Base-by-base conservation (phyloP, 1,140 invertebrate genomes). In the Zaprionus lachaisei region DNA sequence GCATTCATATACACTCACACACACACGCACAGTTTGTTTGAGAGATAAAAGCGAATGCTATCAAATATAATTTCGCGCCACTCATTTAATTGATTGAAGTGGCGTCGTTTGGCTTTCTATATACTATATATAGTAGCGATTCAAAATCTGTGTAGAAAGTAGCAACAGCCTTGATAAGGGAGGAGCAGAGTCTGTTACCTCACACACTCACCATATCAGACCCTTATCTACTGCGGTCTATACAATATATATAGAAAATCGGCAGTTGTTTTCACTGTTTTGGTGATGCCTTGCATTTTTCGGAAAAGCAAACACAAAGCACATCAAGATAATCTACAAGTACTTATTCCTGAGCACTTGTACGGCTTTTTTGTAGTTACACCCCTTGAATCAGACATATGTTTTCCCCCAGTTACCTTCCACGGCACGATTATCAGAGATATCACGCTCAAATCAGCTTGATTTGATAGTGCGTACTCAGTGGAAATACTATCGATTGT, bases 61-160 rank as follows among this genome's bases (percentile, higher is more conserved):
- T 70, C 58, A 69, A 44, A 67, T 56, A 41, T 55, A 56, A 62
- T 74, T 70, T 74, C 9, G 66, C 72, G 72, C 51, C 51, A 70
- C 69, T 74, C 60, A 37, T 62, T 61, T 74, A 51, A 74, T 69
- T 74, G 31, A 24, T 41, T 49, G n/a, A 31, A 41, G 41, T 20
- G 31, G 17, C 34, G 31, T 44, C 24, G 15, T 41, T 64, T 34
- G 4, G 58, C 4, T 47, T 47, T 47, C 47, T 20, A 22, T 49
- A 49, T 49, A 51, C 20, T 24, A 22, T 51, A 24, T 22, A 24
- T 22, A 41, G 15, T 41, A 17, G n/a, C 41, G 11, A 9, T 17
- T 47, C 7, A 9, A 47, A 47, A 47, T 47, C 41, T 7, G 41
- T 17, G 6, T 47, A 47, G 41, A 17, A n/a, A 47, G 41, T 9